Base-by-base conservation (phyloP, 2,888 invertebrate species). In the Seladonia tumulorum region DNA sequence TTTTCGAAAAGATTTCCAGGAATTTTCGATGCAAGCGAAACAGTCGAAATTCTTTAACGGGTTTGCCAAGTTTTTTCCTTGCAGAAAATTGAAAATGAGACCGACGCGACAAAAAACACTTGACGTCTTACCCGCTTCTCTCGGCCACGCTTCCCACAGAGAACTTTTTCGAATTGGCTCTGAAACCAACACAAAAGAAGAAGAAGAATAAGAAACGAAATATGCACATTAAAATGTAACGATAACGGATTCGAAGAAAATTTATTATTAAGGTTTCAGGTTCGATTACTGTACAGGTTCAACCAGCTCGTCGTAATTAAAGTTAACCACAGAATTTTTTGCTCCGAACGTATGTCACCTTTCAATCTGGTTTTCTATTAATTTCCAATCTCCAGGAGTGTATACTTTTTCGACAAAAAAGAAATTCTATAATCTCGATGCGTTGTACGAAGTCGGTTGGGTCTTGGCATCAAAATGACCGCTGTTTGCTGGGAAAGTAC, bases 181-280 rank as follows among this genome's bases (percentile, higher is more conserved):
- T 47, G 66, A 2, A 47, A 47, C 7, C 76, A 66, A 66, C 39
- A 35, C 45, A 35, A 72, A 14, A 29, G 29, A 29, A 53, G 8
- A 53, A 29, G 18, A 63, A 29, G 63, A 16, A n/a, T n/a, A n/a
- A 63, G 47, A 47, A 16, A 66, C 16, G 35, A 47, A 8, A 35
- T 35, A 35, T 35, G 10, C 66, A 35, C 49, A n/a, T n/a, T 53
- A 35, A 68, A 68, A 53, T 25, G 18, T 39, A 68, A 53, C 35
- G n/a, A 39, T 66, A 12, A n/a, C 45, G 29, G 53, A 49, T 18
- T 49, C 47, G 76, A 77, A 77, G 10, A 49, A 18, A 18, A 18
- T 77, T 77, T 77, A 77, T 77, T 77, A 35, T 35, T 16, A 39
- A n/a, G 53, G 8, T 25, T 39, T 18, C 18, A 39, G 25, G n/a